A percentile compares a stretch with the other conserved stretches of the same genome.
phyloP scores from a whole-genome alignment of 2,113 vertebrate genomes.

The Indri indri region DNA sequence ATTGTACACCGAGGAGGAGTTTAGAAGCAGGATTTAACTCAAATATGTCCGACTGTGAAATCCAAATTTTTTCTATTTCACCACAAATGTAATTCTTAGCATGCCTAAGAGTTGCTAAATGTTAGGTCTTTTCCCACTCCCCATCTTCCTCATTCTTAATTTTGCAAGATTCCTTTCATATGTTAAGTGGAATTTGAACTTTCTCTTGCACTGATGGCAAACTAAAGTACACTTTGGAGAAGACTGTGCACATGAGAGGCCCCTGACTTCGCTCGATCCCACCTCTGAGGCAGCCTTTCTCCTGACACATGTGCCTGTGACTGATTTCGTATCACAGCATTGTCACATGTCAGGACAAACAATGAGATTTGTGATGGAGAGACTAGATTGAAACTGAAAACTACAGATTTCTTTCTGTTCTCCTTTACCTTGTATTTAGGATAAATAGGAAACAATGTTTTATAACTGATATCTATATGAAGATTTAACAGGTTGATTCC shows the following conservation, averaged over 20 bases:
- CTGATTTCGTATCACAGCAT: not conserved
- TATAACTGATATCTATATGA: not conserved
- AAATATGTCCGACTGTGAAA: not conserved
- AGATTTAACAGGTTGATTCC: not conserved
- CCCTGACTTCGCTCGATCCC: not conserved
- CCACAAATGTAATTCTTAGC: not conserved
- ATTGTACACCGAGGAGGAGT: not conserved
- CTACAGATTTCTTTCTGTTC: not conserved
- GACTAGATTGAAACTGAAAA: not conserved
- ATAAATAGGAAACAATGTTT: not conserved
- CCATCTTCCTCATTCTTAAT: not conserved
- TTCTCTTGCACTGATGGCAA: not conserved
- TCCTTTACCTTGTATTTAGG: not conserved
- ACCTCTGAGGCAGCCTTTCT: no score
- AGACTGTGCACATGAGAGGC: not conserved
- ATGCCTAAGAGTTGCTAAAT: not conserved
- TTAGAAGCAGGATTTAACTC: not conserved
- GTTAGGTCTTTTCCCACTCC: not conserved
- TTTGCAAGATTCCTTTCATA: not conserved
- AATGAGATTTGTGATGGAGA: not conserved
- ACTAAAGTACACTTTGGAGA: not conserved
- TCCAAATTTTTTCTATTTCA: not conserved
- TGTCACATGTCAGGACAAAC: not conserved
- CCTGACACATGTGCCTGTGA: rapidly evolving
- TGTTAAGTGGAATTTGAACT: not conserved